Conservation (phyloP, 1,140 invertebrate genomes). For the Lutraria rhynchaena region DNA sequence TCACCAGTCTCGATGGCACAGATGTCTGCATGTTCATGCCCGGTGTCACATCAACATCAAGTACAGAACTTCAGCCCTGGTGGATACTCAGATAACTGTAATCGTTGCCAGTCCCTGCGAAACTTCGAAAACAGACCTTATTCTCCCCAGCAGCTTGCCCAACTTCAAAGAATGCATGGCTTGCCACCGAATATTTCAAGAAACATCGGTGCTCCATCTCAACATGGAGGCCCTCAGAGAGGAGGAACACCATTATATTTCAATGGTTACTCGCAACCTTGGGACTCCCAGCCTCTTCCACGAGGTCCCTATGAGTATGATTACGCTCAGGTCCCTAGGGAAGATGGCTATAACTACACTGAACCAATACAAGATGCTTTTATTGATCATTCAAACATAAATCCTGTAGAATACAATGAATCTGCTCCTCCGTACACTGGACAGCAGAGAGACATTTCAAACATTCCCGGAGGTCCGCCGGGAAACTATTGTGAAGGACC, state of each 20-base stretch:
- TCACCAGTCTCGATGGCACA: slow-evolving; percentile 69
- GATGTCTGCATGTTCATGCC: slow-evolving; percentile 72
- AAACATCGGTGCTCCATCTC: background rate
- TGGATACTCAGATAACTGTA: slow-evolving; percentile 45
- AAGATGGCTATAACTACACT: slow-evolving; percentile 53
- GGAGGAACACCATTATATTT: slow-evolving; percentile 49
- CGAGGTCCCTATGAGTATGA: slow-evolving; percentile 51
- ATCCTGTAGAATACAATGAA: background rate
- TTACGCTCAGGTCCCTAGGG: slow-evolving; percentile 44
- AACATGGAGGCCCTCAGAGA: background rate
- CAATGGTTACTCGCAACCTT: slow-evolving; percentile 56
- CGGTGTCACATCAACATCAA: slow-evolving; percentile 63
- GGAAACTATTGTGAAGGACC: slow-evolving; percentile 57
- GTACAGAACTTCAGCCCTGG: slow-evolving; percentile 7
- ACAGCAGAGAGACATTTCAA: slow-evolving; percentile 23
- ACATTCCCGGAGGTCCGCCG: slow-evolving; percentile 51
- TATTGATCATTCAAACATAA: slow-evolving; percentile 26
- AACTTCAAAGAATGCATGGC: slow-evolving; percentile 42
- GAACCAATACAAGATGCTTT: slow-evolving; percentile 50
- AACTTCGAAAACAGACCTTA: slow-evolving; percentile 49
- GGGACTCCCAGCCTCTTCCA: slow-evolving; percentile 51
- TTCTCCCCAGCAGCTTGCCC: slow-evolving; percentile 40
- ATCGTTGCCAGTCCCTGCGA: slow-evolving; percentile 47
- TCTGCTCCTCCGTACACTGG: slow-evolving; percentile 2
- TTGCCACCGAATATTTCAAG: slow-evolving; percentile 27